Conservation (phyloP, 2,797 vertebrate species). For the Rhodeus uyekii region DNA sequence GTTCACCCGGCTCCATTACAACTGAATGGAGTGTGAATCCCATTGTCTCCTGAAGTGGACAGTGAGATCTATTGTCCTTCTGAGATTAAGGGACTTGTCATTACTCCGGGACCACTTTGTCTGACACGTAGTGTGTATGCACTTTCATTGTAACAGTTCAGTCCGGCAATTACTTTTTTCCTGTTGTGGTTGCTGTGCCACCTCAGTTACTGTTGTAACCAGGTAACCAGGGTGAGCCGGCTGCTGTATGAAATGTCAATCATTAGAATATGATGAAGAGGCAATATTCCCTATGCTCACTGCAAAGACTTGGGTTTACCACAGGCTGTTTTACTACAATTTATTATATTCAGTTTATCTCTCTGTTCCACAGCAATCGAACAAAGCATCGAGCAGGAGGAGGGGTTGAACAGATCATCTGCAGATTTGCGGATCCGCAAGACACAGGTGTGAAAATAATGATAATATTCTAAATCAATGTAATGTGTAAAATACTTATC, state of each 20-base stretch:
- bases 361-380: slow-evolving; percentile 82
- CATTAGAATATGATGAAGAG: not conserved
- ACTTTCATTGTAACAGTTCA: slow-evolving; percentile 17
- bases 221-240: not conserved
- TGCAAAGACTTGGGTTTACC: not conserved
- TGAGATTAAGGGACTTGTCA: slow-evolving; percentile 36
- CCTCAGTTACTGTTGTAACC: slow-evolving; percentile 9
- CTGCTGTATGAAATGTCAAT: slow-evolving; percentile 24
- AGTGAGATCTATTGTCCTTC: slow-evolving; percentile 18
- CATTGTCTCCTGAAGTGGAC: slow-evolving; percentile 20
- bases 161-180: slow-evolving; percentile 18
- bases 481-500: not conserved
- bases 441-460: slow-evolving; percentile 82
- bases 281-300: not conserved
- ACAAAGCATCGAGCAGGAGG: slow-evolving; percentile 95
- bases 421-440: slow-evolving; percentile 94
- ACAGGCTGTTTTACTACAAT: not conserved
- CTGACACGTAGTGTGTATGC: slow-evolving; percentile 24
- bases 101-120: slow-evolving; percentile 16
- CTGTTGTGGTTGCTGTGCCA: slow-evolving; percentile 9
- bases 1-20: not conserved
- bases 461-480: not conserved
- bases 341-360: not conserved
- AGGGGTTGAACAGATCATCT: slow-evolving; percentile 93
- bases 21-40: not conserved